Percentiles rank a stretch among this genome's conserved stretches.
These are phyloP conservation scores for Polydrusus tereticollis DNA, from an alignment of 2,888 invertebrate genomes.

Conservation along the genomic window DNA sequence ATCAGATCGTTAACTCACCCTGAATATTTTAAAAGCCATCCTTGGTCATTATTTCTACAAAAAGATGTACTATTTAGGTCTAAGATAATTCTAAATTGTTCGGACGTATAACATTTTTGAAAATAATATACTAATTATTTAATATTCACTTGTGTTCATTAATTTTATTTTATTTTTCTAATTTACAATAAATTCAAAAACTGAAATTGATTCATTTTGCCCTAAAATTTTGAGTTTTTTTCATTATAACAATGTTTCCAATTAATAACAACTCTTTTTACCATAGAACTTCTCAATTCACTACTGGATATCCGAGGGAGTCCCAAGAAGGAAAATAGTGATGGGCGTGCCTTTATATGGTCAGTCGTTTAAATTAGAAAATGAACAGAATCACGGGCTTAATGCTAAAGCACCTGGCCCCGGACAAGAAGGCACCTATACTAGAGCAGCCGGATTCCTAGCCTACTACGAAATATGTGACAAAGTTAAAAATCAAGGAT, in stretches of 20 bases:
- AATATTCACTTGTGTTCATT: no score
- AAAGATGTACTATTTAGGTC: no score
- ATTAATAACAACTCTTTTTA: constrained; percentile 6
- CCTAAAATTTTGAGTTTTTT: no score
- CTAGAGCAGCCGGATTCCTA: constrained; percentile 86
- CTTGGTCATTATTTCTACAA: no score
- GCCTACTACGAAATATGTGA: constrained; percentile 94
- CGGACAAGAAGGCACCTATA: constrained; percentile 88
- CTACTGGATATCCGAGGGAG: constrained; percentile 90
- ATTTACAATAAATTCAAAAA: no score
- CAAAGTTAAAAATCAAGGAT: constrained; percentile 80
- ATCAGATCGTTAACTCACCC: no score
- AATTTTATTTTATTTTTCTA: no score
- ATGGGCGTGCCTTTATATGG: constrained; percentile 94
- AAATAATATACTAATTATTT: no score
- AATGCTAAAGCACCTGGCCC: constrained; percentile 83
- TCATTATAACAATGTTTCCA: constrained; percentile 17
- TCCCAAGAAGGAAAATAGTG: constrained; percentile 83
- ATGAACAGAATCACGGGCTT: constrained; percentile 74
- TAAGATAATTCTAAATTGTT: no score
- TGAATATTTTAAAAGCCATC: no score
- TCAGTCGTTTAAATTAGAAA: constrained; percentile 82
- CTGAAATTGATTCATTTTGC: no score
- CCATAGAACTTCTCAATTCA: constrained; percentile 86
- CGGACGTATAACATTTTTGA: no score